phyloP scores from a whole-genome alignment of 2,113 vertebrate species.

The Apodemus speciosus region DNA sequence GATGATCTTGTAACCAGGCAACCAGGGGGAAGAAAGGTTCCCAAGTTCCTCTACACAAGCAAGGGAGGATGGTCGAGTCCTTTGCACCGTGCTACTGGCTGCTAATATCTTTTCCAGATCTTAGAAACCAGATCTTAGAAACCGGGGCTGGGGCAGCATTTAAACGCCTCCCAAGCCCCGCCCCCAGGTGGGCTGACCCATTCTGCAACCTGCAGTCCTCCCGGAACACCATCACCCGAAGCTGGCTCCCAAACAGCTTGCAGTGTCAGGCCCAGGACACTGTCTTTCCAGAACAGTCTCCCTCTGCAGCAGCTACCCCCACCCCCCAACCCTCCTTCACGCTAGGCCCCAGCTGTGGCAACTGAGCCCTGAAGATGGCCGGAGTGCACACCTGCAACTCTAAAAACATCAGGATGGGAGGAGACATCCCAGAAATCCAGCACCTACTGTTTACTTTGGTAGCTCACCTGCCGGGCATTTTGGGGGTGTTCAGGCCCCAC shows the following conservation, averaged over 20 bases:
- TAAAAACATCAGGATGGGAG: neutral
- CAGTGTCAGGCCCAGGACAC: neutral
- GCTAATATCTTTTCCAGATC: neutral
- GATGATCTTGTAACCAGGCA: constrained; percentile 89
- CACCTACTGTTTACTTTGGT: neutral
- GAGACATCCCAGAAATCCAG: constrained; percentile 26
- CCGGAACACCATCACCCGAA: fast-evolving
- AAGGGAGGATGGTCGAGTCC: constrained; percentile 47
- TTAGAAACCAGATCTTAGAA: neutral
- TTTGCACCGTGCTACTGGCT: constrained; percentile 63
- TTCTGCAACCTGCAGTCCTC: neutral
- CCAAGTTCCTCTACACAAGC: constrained; percentile 83
- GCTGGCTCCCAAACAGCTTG: neutral
- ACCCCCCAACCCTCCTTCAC: too few relatives aligned
- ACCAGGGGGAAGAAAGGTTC: constrained; percentile 83
- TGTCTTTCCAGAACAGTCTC: neutral
- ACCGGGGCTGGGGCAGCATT: fast-evolving
- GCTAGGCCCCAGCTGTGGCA: neutral
- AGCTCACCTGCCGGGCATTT: neutral
- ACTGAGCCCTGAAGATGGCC: neutral
- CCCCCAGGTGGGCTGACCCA: neutral
- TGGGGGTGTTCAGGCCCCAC: neutral
- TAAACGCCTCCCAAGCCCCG: fast-evolving
- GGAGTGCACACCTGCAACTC: neutral
- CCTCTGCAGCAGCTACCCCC: fast-evolving